Evolutionary conservation across 2,888 invertebrate species (phyloP).

Genomic region (Artemia sinica): DNA sequence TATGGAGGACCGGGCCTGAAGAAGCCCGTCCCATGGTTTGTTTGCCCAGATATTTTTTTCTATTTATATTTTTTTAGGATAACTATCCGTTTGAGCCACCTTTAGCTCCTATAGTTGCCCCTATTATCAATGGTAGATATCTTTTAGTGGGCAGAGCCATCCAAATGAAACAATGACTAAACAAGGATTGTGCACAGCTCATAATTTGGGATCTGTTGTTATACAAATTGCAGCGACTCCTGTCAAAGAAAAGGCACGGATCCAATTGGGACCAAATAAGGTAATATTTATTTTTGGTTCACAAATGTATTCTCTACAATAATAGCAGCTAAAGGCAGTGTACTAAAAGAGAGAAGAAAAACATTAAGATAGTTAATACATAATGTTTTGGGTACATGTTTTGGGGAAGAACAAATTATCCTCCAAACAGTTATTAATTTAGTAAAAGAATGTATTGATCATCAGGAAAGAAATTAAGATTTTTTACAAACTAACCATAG

Average conservation of each 20-base stretch:
- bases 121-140: constrained; percentile 92
- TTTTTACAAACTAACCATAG: no score
- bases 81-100: constrained; percentile 97
- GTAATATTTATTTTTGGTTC: no score
- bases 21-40: constrained; percentile 27
- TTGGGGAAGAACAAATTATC: no score
- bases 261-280: constrained; percentile 86
- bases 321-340: no score
- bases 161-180: constrained; percentile 96
- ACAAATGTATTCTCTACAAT: no score
- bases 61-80: constrained; percentile 40
- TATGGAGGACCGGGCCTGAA: neutral
- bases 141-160: constrained; percentile 94
- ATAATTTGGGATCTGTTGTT: constrained; percentile 95
- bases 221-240: constrained; percentile 98
- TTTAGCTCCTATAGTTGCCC: constrained; percentile 92
- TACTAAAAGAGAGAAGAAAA: no score
- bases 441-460: no score
- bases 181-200: constrained; percentile 98
- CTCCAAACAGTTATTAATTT: no score
- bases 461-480: no score
- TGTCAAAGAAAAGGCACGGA: constrained; percentile 95
- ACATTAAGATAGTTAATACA: no score
- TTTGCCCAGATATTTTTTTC: neutral
- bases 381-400: no score